Conservation (phyloP, 1,140 invertebrate genomes). For the Sipha flava region DNA sequence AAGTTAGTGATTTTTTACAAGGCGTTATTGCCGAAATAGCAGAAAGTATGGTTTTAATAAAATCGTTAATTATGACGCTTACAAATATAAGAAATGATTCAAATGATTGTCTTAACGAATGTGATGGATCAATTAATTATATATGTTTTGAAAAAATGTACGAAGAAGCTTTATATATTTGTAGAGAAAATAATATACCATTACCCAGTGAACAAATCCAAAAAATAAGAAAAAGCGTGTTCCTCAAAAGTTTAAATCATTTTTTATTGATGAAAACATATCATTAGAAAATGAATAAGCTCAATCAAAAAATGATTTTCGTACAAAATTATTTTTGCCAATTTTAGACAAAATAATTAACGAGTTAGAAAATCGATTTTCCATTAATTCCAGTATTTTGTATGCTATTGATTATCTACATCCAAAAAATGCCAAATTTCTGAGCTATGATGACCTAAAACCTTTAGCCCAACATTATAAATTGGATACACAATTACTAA, state of each 20-base stretch:
- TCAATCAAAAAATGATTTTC: neutral
- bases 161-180: neutral
- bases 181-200: neutral
- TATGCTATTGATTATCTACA: neutral
- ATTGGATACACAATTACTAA: too few species aligned
- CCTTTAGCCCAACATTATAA: too few species aligned
- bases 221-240: neutral
- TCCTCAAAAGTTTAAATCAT: neutral
- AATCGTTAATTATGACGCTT: neutral
- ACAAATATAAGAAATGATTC: neutral
- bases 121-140: neutral
- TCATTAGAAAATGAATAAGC: neutral
- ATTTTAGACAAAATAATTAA: conserved; percentile 2
- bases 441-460: too few species aligned
- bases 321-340: neutral
- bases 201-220: neutral
- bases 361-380: neutral
- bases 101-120: neutral
- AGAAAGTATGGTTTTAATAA: neutral
- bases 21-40: neutral
- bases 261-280: conserved; percentile 6
- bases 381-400: too few species aligned
- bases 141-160: neutral
- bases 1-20: neutral
- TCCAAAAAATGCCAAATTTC: neutral